Percentiles rank a stretch among this genome's conserved stretches.
Evolutionary conservation across 2,888 invertebrate species (phyloP).

Genomic region (Orthonychiurus folsomi): DNA sequence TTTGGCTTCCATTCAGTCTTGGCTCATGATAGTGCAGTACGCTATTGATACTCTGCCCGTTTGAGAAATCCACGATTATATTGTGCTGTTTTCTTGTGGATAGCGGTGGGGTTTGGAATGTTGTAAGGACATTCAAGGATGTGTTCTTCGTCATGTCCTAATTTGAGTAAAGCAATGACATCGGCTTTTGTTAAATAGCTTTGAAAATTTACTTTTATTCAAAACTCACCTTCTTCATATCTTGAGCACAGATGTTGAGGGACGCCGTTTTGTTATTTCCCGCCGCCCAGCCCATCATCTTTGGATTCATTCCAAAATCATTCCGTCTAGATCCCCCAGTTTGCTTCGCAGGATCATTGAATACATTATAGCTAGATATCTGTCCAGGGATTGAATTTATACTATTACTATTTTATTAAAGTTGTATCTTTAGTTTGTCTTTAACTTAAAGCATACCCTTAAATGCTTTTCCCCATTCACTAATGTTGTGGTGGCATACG

Average conservation of each 20-base stretch:
- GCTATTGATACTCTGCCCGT: conserved; percentile 35
- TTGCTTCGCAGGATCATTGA: conserved; percentile 20
- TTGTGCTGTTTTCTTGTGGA: conserved; percentile 34
- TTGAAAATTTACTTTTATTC: conserved; percentile 9
- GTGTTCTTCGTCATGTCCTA: conserved; percentile 32
- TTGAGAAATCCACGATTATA: conserved; percentile 37
- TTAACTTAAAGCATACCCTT: conserved; percentile 16
- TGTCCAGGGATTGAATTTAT: too few species aligned
- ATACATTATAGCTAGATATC: conserved; percentile 37
- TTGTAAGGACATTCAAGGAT: conserved; percentile 37
- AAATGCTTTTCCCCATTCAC: conserved; percentile 46
- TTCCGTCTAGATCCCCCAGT: conserved; percentile 20
- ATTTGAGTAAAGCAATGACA: neutral
- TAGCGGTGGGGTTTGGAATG: conserved; percentile 39
- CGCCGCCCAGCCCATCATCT: conserved; percentile 37
- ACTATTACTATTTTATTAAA: too few species aligned
- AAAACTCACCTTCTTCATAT: conserved; percentile 40
- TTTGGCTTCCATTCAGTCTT: conserved; percentile 31
- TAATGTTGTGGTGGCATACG: conserved; percentile 79
- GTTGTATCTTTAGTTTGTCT: too few species aligned
- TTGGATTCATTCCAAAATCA: conserved; percentile 34
- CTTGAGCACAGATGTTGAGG: conserved; percentile 36
- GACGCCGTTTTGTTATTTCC: conserved; percentile 37
- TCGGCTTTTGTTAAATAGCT: neutral
- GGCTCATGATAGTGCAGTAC: conserved; percentile 37